These are phyloP conservation scores for Zootoca vivipara DNA, from an alignment of 2,113 vertebrate genomes.

Conservation along the genomic window DNA sequence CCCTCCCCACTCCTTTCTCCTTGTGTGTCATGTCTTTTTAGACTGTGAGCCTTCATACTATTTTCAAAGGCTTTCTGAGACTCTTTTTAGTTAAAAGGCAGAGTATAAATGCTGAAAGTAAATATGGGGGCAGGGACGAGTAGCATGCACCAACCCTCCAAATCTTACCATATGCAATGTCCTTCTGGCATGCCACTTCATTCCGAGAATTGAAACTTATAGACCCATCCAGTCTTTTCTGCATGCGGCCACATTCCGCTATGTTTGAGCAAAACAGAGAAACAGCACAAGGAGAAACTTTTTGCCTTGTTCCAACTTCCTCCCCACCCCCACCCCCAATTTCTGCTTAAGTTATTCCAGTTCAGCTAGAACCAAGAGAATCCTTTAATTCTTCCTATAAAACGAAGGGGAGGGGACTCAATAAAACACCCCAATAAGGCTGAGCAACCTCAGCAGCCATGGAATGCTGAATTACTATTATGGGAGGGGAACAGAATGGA, in stretches of 20 bases:
- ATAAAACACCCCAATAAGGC: too few relatives aligned
- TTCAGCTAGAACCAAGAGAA: neutral
- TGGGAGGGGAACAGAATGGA: too few relatives aligned
- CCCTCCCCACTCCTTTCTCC: too few relatives aligned
- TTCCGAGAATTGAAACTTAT: conserved; percentile 67
- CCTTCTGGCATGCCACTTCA: conserved; percentile 69
- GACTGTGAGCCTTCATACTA: too few relatives aligned
- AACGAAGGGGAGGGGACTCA: too few relatives aligned
- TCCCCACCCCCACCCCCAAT: neutral
- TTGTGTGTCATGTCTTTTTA: too few relatives aligned
- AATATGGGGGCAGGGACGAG: too few relatives aligned
- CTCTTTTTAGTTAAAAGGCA: too few relatives aligned
- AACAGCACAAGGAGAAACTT: neutral
- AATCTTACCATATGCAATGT: conserved; percentile 79
- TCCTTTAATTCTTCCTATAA: neutral
- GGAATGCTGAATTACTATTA: too few relatives aligned
- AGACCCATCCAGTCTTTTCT: conserved; percentile 59
- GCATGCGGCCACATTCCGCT: conserved; percentile 81
- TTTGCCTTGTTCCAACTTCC: neutral
- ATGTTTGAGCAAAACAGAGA: conserved; percentile 8
- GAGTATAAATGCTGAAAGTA: too few relatives aligned
- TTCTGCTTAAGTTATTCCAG: neutral
- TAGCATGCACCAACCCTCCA: neutral
- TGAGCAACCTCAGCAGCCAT: too few relatives aligned
- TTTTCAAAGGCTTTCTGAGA: too few relatives aligned